Evolutionary conservation across 1,140 invertebrate species (phyloP), one percentile per base, ranked within the genome.

Genomic region (Magallana gigas): DNA sequence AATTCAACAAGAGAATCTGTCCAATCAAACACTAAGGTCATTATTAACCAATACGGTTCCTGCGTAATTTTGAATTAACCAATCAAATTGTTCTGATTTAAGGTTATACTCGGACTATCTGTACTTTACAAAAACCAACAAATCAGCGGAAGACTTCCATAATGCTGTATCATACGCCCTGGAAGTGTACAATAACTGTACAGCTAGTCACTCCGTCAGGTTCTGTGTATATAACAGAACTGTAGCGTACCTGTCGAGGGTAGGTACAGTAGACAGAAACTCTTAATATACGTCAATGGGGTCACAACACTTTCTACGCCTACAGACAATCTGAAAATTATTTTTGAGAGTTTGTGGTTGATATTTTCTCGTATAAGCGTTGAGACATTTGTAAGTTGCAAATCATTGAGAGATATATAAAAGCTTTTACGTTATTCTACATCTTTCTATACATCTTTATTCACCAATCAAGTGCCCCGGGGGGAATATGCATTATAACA

Each of bases 81-180:
- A 82, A 82, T 16, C 16, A 57, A 57, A 62, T 85, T 76, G 80
- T 14, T 81, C 80, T 90, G 91, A 71, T 18, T 90, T 48, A 48
- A 94, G 93, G 85, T 80, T 94, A 84, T 94, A 91, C 86, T 94
- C 93, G 0, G 93, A 94, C 76, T 94, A 93, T 62, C 87, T 94
- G 56, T 94, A 92, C 83, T 93, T 94, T 80, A 90, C 90, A 82
- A 89, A 88, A 85, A 83, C 82, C 16, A 88, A 91, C 59, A 93
- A 93, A 85, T 92, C 92, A 9, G 80, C 89, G 16, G 87, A 90
- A 48, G 90, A 92, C 62, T 94, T 94, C 71, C 92, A 93, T 82
- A 71, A 84, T 14, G 86, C 85, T 3, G 91, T 91, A 7, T 48
- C 60, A 7, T 60, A 85, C 56, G 88, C 90, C 8, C 87, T 93